phyloP scores from a whole-genome alignment of 2,888 invertebrate genomes.

The Heliconius ismenius region DNA sequence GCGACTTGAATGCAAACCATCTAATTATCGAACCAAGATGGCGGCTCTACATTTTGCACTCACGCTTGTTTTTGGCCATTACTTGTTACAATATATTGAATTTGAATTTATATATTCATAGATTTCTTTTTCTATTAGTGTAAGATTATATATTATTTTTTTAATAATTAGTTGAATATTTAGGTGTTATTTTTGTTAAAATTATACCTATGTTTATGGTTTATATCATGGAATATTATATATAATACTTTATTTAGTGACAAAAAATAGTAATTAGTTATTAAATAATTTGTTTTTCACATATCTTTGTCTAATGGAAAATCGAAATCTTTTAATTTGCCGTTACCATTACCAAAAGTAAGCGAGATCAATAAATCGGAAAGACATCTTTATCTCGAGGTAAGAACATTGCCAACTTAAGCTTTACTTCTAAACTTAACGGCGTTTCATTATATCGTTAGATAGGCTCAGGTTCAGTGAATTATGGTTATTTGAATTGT shows the following conservation, averaged over 20 bases:
- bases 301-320: background rate
- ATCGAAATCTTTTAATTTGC: constrained; percentile 15
- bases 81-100: constrained; percentile 48
- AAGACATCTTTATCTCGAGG: constrained; percentile 76
- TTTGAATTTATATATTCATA: background rate
- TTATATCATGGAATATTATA: no score
- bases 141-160: background rate
- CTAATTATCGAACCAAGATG: constrained; percentile 79
- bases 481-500: constrained; percentile 83
- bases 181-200: no score
- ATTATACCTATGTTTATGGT: no score
- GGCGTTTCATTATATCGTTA: constrained; percentile 81
- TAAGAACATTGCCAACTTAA: constrained; percentile 71
- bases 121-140: background rate
- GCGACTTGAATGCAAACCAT: constrained; percentile 75
- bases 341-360: constrained; percentile 50
- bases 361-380: constrained; percentile 75
- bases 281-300: no score
- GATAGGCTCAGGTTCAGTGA: constrained; percentile 78
- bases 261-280: background rate
- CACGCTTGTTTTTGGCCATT: constrained; percentile 57
- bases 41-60: constrained; percentile 54
- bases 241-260: no score
- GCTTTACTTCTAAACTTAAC: constrained; percentile 72
- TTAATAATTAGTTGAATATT: no score